These are phyloP conservation scores for Steinernema carpocapsae DNA, from an alignment of 2,888 invertebrate species.

Conservation along the genomic window DNA sequence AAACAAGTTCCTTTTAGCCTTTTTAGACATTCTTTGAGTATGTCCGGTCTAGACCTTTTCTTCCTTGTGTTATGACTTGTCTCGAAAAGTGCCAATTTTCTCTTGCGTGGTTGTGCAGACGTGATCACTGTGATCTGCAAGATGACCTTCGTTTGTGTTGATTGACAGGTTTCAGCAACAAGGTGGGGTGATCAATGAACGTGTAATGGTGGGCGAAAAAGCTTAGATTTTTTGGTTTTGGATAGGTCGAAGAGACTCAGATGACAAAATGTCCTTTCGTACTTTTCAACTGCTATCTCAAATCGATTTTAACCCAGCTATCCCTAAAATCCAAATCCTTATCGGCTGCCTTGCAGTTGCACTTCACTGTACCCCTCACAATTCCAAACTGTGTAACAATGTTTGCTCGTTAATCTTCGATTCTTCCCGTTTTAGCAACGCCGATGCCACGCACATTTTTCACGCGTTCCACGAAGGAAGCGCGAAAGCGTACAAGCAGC, in stretches of 20 bases:
- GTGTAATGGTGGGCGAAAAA: too few species aligned
- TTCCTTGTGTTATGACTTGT: too few species aligned
- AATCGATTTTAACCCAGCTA: not conserved
- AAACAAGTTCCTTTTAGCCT: not conserved
- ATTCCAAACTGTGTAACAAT: not conserved
- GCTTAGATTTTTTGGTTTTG: too few species aligned
- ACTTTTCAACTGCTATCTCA: not conserved
- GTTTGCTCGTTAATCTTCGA: not conserved
- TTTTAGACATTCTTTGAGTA: not conserved
- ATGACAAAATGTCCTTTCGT: not conserved
- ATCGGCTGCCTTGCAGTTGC: slow-evolving; percentile 27
- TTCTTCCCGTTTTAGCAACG: slow-evolving; percentile 48
- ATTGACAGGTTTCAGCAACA: too few species aligned
- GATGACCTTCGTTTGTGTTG: too few species aligned
- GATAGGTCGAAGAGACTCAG: too few species aligned
- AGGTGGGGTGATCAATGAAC: too few species aligned
- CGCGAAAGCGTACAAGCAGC: slow-evolving; percentile 61
- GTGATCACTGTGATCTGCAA: too few species aligned
- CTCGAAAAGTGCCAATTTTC: too few species aligned
- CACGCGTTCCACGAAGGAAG: slow-evolving; percentile 67
- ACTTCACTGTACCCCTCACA: slow-evolving; percentile 13
- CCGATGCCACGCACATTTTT: slow-evolving; percentile 67
- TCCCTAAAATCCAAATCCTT: not conserved
- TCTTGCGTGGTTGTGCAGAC: too few species aligned
- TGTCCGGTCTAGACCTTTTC: too few species aligned